Percentiles rank a stretch among this genome's conserved stretches.
Conservation (phyloP, 2,888 invertebrate genomes). For the Noctua pronuba region DNA sequence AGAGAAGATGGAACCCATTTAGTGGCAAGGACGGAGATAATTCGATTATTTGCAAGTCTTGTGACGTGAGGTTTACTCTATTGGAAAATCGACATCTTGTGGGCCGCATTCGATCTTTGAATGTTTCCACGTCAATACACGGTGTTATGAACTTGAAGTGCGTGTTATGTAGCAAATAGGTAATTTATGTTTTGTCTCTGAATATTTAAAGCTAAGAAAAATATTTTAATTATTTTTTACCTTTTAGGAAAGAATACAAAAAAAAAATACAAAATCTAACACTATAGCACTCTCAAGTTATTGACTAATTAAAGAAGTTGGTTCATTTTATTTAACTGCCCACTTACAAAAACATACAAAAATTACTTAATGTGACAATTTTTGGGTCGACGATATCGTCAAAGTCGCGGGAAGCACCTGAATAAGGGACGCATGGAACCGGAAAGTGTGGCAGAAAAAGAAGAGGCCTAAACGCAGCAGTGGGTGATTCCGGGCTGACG, state of each 20-base stretch:
- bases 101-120: constrained; percentile 15
- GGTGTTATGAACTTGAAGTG: background rate
- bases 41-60: constrained; percentile 54
- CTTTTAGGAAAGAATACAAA: no score
- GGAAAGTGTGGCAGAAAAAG: no score
- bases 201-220: background rate
- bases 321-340: no score
- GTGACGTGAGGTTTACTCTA: constrained; percentile 32
- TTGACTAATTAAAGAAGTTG: no score
- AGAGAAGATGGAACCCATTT: constrained; percentile 38
- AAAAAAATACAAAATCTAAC: no score
- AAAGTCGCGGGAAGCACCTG: no score
- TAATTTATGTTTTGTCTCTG: background rate
- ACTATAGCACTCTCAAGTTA: no score
- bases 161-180: background rate
- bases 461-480: no score
- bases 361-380: background rate
- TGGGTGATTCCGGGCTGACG: no score
- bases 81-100: constrained; percentile 53
- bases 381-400: no score
- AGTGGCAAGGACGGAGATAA: constrained; percentile 45
- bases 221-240: background rate
- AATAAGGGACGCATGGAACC: no score
- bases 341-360: background rate
- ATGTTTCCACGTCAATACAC: constrained; percentile 25